Evolutionary conservation across 2,888 invertebrate species (phyloP).

Genomic region (Hololepta plana): DNA sequence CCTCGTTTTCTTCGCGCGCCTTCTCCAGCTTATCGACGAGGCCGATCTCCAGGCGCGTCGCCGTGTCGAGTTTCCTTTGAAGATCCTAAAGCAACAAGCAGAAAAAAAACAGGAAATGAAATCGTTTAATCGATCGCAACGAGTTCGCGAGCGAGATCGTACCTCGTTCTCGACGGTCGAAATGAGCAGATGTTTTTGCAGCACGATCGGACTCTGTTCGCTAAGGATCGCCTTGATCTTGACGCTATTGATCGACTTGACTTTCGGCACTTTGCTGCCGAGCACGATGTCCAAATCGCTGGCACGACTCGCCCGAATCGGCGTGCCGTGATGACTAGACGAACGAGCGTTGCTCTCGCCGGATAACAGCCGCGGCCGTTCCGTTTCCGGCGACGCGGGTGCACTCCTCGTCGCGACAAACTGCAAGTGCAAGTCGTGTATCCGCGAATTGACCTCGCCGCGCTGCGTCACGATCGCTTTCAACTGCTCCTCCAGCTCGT

Average conservation of each 20-base stretch:
- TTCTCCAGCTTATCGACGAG: slow-evolving; percentile 52
- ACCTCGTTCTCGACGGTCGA: slow-evolving; percentile 76
- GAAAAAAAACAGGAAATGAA: too few relatives aligned
- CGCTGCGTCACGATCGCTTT: slow-evolving; percentile 36
- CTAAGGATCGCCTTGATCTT: slow-evolving; percentile 70
- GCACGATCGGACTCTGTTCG: slow-evolving; percentile 64
- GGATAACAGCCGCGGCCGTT: slow-evolving; percentile 8
- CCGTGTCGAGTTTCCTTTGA: slow-evolving; percentile 50
- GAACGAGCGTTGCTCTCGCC: slow-evolving; percentile 12
- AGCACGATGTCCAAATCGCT: slow-evolving; percentile 53
- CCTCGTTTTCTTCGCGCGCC: slow-evolving; percentile 60
- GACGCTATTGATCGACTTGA: slow-evolving; percentile 47
- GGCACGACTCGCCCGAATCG: slow-evolving; percentile 18
- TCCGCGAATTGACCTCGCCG: slow-evolving; percentile 36
- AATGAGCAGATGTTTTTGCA: slow-evolving; percentile 67
- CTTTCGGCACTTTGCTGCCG: slow-evolving; percentile 41
- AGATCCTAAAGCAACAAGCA: slow-evolving; percentile 59
- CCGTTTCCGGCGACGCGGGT: slow-evolving; percentile 24
- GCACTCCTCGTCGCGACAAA: too few relatives aligned
- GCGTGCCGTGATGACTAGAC: not conserved
- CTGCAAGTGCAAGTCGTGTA: slow-evolving; percentile 34
- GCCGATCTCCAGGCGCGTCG: slow-evolving; percentile 44
- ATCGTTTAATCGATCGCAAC: too few relatives aligned
- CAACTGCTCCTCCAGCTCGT: slow-evolving; percentile 40
- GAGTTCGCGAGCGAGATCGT: too few relatives aligned